Percentiles rank a stretch among this genome's conserved stretches.
Evolutionary conservation across 2,888 invertebrate species (phyloP).

Genomic region (Lagria hirta): DNA sequence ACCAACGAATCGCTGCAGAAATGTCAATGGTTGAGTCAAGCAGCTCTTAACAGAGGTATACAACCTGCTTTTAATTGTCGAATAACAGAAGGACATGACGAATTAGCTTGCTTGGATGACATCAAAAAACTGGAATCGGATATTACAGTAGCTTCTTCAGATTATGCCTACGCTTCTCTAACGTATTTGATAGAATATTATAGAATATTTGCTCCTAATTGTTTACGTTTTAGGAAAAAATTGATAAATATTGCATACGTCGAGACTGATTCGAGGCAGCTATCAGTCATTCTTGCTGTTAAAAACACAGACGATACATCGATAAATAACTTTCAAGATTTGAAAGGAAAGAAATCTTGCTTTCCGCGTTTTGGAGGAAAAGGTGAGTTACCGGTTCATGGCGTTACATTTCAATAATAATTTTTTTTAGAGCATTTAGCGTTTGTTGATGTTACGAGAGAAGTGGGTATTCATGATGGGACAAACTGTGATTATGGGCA

Average conservation of each 20-base stretch:
- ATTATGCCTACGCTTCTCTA: slow-evolving; percentile 65
- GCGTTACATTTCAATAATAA: not conserved
- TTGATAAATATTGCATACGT: slow-evolving; percentile 61
- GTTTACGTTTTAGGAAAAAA: slow-evolving; percentile 55
- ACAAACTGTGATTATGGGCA: slow-evolving; percentile 62
- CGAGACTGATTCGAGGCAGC: slow-evolving; percentile 57
- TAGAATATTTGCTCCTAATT: slow-evolving; percentile 5
- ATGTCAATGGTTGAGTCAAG: slow-evolving; percentile 62
- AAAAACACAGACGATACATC: slow-evolving; percentile 52
- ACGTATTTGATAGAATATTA: too few relatives aligned
- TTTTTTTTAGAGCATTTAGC: slow-evolving; percentile 60
- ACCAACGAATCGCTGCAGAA: slow-evolving; percentile 59
- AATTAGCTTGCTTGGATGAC: slow-evolving; percentile 57
- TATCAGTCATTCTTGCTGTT: slow-evolving; percentile 60
- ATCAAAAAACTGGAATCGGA: slow-evolving; percentile 59
- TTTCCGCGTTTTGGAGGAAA: slow-evolving; percentile 70
- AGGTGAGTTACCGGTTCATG: slow-evolving; percentile 49
- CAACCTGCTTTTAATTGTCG: slow-evolving; percentile 61
- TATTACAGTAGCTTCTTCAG: slow-evolving; percentile 63
- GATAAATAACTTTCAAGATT: slow-evolving; percentile 59
- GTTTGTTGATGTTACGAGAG: slow-evolving; percentile 60
- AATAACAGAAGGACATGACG: slow-evolving; percentile 53
- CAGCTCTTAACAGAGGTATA: slow-evolving; percentile 61
- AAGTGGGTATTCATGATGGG: slow-evolving; percentile 47
- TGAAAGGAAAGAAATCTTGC: slow-evolving; percentile 62